Conservation (phyloP, 2,888 invertebrate genomes). For the Eupithecia vulgata region DNA sequence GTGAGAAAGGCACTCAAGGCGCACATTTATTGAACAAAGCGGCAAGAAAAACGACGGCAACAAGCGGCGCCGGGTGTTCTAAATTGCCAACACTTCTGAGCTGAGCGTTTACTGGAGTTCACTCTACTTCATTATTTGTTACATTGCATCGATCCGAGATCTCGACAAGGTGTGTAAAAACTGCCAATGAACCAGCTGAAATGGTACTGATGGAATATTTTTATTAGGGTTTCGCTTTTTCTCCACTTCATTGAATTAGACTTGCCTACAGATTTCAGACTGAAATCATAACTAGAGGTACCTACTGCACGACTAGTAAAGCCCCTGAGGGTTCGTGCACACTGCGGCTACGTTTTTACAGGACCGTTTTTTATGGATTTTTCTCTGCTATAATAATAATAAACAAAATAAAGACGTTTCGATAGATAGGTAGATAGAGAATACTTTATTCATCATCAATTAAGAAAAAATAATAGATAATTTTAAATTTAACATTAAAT, state of each 20-base stretch:
- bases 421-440: too few species aligned
- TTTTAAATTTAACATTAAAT: too few species aligned
- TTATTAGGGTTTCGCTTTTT: conserved; percentile 35
- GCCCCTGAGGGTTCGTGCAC: not conserved
- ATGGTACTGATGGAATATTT: conserved; percentile 42
- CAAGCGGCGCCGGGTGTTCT: conserved; percentile 74
- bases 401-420: too few species aligned
- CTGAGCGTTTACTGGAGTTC: conserved; percentile 69
- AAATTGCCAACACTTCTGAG: conserved; percentile 76
- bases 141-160: conserved; percentile 65
- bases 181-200: conserved; percentile 41
- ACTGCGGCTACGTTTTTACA: too few species aligned
- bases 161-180: conserved; percentile 51
- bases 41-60: conserved; percentile 75
- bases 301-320: not conserved
- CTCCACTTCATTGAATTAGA: conserved; percentile 16
- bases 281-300: not conserved
- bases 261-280: not conserved
- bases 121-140: conserved; percentile 76
- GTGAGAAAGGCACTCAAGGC: conserved; percentile 66
- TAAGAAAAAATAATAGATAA: too few species aligned
- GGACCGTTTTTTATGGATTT: too few species aligned
- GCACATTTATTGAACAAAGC: conserved; percentile 76
- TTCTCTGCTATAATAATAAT: too few species aligned
- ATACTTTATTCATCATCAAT: too few species aligned